phyloP scores from a whole-genome alignment of 2,797 vertebrate genomes.

The Setipinna tenuifilis region DNA sequence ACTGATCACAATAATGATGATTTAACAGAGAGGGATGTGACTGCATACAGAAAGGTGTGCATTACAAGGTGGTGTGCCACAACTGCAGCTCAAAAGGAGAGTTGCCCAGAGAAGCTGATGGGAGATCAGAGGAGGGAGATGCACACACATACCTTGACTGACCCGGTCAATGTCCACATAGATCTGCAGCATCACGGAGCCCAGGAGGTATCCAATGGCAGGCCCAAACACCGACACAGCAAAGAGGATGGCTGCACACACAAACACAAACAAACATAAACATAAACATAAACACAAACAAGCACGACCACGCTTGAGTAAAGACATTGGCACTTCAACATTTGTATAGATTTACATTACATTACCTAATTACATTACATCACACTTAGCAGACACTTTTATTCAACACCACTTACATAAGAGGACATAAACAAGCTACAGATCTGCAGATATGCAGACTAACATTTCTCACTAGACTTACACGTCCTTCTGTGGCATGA shows the following conservation, averaged over 20 bases:
- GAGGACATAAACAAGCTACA: too few relatives aligned
- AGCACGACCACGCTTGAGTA: background rate
- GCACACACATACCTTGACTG: slow-evolving; percentile 68
- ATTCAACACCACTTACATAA: too few relatives aligned
- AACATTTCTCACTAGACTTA: too few relatives aligned
- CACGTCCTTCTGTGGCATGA: too few relatives aligned
- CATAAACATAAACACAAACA: background rate
- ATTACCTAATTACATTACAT: too few relatives aligned
- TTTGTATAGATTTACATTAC: too few relatives aligned
- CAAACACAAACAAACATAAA: slow-evolving; percentile 42
- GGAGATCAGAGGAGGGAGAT: background rate
- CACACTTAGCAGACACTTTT: too few relatives aligned
- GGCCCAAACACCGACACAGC: slow-evolving; percentile 92
- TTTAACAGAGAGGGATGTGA: background rate
- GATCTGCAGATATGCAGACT: too few relatives aligned
- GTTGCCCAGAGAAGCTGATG: background rate
- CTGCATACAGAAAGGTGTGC: background rate
- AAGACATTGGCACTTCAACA: background rate
- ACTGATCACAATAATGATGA: too few relatives aligned
- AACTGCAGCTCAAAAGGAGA: background rate
- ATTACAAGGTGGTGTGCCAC: background rate
- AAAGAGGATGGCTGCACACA: slow-evolving; percentile 88
- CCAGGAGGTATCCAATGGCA: slow-evolving; percentile 89
- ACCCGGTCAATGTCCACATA: slow-evolving; percentile 88
- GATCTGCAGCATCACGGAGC: slow-evolving; percentile 83